Evolutionary conservation across 1,140 invertebrate species (phyloP), one percentile per base, ranked within the genome.

Genomic region (Oedothorax gibbosus): DNA sequence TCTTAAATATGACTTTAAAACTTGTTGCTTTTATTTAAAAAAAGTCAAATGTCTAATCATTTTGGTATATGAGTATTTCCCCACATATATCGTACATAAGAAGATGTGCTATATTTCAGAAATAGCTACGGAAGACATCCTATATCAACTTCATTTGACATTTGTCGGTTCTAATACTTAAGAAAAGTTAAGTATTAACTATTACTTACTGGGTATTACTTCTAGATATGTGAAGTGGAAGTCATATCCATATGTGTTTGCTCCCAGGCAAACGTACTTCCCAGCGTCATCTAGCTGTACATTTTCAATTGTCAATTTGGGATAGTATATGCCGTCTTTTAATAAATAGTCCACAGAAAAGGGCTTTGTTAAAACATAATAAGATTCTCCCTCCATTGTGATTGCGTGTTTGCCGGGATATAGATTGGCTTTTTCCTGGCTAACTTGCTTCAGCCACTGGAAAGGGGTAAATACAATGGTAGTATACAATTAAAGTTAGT

Each of bases 221-320:
- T 86, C 87, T 5, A 89, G 79, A 51, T 78, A 79, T 2, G 89
- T 87, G 75, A 87, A 87, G 54, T 82, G 86, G 68, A 86, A 88
- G 60, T 84, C 88, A 79, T 88, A 89, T 6, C 89, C 89, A 51
- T 87, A 62, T 56, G 81, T 86, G 57, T 89, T 89, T 21, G 89
- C 88, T 9, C 87, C 89, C 9, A 89, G 71, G 79, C 89, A 89
- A 56, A 89, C 80, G 79, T 89, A 89, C 62, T 86, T 86, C 21
- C 88, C 89, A 49, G 87, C 86, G 84, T 89, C 88, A 50, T 56
- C 21, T 50, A 75, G 65, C 8, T 85, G 51, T 7, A 82, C 87
- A 4, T 86, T 79, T 35, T 85, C 75, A 71, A 89, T 87, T 14
- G 88, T 87, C 51, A 89, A 78, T 73, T 87, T 89, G 81, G 87